These are phyloP conservation scores for Hydrophis major DNA, from an alignment of 2,797 vertebrate species.

Conservation along the genomic window DNA sequence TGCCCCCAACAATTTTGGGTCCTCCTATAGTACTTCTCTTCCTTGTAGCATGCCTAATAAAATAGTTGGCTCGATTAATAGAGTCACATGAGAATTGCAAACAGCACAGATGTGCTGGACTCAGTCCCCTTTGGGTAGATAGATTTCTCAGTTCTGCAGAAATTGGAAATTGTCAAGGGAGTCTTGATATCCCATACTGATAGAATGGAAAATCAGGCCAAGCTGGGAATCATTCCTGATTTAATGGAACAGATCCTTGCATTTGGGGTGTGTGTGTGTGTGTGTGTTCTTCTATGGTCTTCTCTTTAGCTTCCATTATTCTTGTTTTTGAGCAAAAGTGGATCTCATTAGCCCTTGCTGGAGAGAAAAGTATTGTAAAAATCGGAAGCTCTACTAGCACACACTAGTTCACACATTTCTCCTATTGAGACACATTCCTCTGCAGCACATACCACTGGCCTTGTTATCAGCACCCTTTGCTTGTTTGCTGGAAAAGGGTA, in stretches of 20 bases:
- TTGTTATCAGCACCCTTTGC: slow-evolving; percentile 44
- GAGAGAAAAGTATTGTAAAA: slow-evolving; percentile 24
- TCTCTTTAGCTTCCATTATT: background rate
- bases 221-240: background rate
- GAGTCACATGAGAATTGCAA: background rate
- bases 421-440: slow-evolving; percentile 19
- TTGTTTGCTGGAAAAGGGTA: slow-evolving; percentile 62
- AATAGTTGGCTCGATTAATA: background rate
- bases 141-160: background rate
- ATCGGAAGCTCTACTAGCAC: slow-evolving; percentile 4
- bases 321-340: rapidly evolving
- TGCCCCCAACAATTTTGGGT: too few relatives aligned
- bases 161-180: background rate
- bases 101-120: background rate
- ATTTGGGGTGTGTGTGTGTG: background rate
- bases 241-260: background rate
- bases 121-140: background rate
- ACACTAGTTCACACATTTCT: slow-evolving; percentile 19
- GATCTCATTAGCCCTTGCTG: background rate
- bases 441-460: rapidly evolving
- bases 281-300: background rate
- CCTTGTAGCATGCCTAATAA: background rate
- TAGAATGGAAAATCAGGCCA: background rate
- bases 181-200: background rate
- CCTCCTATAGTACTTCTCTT: background rate